Percentiles rank a stretch among this genome's conserved stretches.
Conservation (phyloP, 2,888 invertebrate genomes). For the Phalera bucephala region DNA sequence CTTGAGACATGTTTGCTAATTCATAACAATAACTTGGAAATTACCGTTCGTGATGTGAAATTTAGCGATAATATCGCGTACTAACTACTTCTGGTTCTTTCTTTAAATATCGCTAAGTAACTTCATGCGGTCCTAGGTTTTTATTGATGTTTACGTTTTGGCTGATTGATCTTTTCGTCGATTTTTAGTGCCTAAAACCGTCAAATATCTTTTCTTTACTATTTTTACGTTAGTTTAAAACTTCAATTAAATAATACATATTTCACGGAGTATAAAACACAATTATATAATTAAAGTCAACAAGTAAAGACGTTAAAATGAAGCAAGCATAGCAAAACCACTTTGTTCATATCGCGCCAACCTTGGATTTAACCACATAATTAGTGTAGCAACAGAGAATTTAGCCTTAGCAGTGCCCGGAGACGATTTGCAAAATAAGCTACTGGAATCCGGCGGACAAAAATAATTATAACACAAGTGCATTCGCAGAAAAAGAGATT, state of each 20-base stretch:
- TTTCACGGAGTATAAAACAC: too few species aligned
- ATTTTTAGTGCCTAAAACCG: too few species aligned
- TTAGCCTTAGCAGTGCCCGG: slow-evolving; percentile 17
- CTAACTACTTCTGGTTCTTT: background rate
- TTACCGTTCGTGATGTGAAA: slow-evolving; percentile 25
- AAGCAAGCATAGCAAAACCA: slow-evolving; percentile 15
- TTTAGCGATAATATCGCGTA: background rate
- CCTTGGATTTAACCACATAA: slow-evolving; percentile 34
- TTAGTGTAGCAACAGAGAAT: slow-evolving; percentile 21
- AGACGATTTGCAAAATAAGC: slow-evolving; percentile 16
- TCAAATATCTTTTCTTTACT: too few species aligned
- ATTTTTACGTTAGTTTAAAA: slow-evolving; percentile 10
- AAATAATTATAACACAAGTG: slow-evolving; percentile 7
- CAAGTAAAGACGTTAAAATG: slow-evolving; percentile 16
- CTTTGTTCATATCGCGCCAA: slow-evolving; percentile 19
- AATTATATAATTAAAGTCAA: slow-evolving; percentile 21
- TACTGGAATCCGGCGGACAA: slow-evolving; percentile 8
- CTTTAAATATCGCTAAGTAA: too few species aligned
- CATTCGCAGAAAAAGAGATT: slow-evolving; percentile 10
- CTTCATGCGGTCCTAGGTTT: too few species aligned
- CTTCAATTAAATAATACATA: too few species aligned
- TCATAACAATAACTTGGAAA: slow-evolving; percentile 49
- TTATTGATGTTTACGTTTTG: too few species aligned
- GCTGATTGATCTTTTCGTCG: too few species aligned
- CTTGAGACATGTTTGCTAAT: slow-evolving; percentile 48